Conservation (phyloP, 2,797 vertebrate genomes). For the Heliangelus exortis region DNA sequence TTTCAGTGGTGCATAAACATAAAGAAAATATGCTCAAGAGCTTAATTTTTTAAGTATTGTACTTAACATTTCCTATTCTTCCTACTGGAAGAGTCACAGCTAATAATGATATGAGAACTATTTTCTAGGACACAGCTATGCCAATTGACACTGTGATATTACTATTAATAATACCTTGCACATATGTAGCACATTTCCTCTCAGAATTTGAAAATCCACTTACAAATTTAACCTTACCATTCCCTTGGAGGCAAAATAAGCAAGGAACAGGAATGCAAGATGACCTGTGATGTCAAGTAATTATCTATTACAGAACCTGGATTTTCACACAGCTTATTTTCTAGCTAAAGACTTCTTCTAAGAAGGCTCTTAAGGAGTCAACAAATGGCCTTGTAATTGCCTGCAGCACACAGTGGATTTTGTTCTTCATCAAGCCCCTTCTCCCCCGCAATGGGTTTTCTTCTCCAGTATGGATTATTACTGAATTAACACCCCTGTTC, state of each 20-base stretch:
- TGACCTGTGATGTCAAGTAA: neutral
- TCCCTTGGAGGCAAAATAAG: neutral
- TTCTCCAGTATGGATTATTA: neutral
- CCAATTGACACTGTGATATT: neutral
- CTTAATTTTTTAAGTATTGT: constrained; percentile 5
- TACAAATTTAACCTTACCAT: neutral
- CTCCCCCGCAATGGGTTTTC: neutral
- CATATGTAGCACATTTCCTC: neutral
- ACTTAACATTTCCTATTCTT: constrained; percentile 24
- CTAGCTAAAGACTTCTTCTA: neutral
- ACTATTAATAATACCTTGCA: neutral
- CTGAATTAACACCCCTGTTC: neutral
- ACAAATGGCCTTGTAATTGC: neutral
- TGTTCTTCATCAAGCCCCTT: neutral
- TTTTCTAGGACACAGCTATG: neutral
- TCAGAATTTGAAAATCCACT: neutral
- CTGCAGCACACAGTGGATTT: neutral
- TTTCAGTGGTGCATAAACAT: neutral
- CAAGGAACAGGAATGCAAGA: neutral
- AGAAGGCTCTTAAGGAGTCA: neutral
- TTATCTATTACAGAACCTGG: neutral
- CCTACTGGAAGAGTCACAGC: constrained; percentile 5
- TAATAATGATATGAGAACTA: constrained; percentile 29
- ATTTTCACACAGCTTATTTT: neutral
- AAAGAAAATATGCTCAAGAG: constrained; percentile 11